Evolutionary conservation across 1,140 invertebrate species (phyloP).

Genomic region (Pinna nobilis): DNA sequence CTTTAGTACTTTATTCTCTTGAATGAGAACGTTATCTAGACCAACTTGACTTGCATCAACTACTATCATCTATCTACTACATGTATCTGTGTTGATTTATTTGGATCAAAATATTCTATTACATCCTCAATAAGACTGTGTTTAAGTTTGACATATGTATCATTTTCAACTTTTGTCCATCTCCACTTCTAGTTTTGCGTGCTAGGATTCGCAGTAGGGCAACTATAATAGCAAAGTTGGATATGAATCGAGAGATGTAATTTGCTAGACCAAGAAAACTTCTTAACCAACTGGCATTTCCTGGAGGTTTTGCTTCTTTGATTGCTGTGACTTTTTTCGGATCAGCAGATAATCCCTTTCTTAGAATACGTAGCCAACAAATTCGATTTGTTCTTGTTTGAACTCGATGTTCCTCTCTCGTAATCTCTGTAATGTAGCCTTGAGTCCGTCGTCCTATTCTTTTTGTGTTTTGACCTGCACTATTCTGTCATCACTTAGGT

Average conservation of each 20-base stretch:
- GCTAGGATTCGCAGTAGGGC: conserved; percentile 24
- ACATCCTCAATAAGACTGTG: too few species aligned
- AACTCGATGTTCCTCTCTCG: conserved; percentile 8
- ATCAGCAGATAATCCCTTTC: conserved; percentile 28
- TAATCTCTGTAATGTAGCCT: conserved; percentile 1
- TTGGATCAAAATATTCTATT: too few species aligned
- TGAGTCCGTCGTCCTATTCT: conserved; percentile 18
- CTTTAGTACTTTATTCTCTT: conserved; percentile 37
- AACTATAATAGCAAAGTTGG: conserved; percentile 17
- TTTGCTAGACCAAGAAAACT: conserved; percentile 38
- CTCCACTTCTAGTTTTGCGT: too few species aligned
- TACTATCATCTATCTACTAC: too few species aligned
- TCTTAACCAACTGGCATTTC: too few species aligned
- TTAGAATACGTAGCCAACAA: conserved; percentile 37
- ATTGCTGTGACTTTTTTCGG: conserved; percentile 34
- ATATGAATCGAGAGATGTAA: conserved; percentile 40
- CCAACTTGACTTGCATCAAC: conserved; percentile 9
- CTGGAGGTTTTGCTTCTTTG: too few species aligned
- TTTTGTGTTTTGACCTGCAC: conserved; percentile 11
- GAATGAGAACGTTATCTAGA: conserved; percentile 13
- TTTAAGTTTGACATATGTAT: too few species aligned
- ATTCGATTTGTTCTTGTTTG: conserved; percentile 22
- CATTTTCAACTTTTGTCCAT: too few species aligned
- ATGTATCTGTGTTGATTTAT: too few species aligned
- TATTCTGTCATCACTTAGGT: conserved; percentile 26